Evolutionary conservation across 1,140 invertebrate species (phyloP).

Genomic region (Microplitis demolitor): DNA sequence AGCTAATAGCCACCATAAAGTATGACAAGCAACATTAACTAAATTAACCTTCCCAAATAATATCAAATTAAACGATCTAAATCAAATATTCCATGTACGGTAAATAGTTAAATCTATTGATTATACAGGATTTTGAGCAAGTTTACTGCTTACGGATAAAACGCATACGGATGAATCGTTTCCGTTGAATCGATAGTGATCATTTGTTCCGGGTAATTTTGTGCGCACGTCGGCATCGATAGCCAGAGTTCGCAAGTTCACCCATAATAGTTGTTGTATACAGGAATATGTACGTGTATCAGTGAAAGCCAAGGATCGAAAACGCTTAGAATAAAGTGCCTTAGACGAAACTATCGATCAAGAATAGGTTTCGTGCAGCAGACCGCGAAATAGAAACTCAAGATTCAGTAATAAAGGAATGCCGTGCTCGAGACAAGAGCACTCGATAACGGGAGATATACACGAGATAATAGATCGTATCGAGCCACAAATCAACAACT

Average conservation of each 20-base stretch:
- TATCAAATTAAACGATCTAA: too few relatives aligned
- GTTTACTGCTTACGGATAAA: background rate
- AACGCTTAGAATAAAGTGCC: conserved; percentile 2
- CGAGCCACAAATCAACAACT: background rate
- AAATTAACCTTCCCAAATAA: too few relatives aligned
- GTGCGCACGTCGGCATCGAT: background rate
- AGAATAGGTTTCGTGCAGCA: background rate
- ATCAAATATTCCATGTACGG: background rate
- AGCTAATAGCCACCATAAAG: too few relatives aligned
- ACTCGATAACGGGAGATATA: conserved; percentile 5
- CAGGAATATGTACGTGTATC: background rate
- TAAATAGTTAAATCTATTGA: background rate
- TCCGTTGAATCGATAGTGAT: conserved; percentile 9
- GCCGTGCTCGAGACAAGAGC: conserved; percentile 12
- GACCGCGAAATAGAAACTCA: conserved; percentile 15
- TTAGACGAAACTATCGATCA: background rate
- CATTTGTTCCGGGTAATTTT: conserved; percentile 22
- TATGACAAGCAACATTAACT: too few relatives aligned
- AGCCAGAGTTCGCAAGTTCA: background rate
- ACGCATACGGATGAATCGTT: background rate
- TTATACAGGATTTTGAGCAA: background rate
- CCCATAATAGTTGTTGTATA: background rate
- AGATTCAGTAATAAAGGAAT: conserved; percentile 17
- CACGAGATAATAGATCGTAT: conserved; percentile 1
- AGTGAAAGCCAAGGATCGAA: background rate